Percentiles rank a stretch among this genome's conserved stretches.
Conservation (phyloP, 2,113 vertebrate genomes). For the Neotragus pygmaeus region DNA sequence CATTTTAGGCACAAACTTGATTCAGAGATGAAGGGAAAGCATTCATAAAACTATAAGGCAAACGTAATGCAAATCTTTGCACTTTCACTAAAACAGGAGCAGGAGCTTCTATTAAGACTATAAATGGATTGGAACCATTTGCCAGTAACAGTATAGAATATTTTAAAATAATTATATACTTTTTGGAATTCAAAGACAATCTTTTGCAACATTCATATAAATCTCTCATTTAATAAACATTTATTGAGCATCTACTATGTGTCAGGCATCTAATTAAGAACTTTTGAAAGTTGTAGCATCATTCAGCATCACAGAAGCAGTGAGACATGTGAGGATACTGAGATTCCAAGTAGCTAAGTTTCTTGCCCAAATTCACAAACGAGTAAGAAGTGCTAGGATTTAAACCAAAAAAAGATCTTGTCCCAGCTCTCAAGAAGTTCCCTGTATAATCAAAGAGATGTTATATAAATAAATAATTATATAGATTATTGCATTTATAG, state of each 20-base stretch:
- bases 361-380: background rate
- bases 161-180: background rate
- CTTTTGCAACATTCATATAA: background rate
- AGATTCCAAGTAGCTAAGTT: background rate
- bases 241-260: background rate
- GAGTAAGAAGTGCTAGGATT: background rate
- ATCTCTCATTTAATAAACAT: background rate
- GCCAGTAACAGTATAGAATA: background rate
- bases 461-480: conserved; percentile 3
- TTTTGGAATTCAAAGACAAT: background rate
- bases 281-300: background rate
- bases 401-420: background rate
- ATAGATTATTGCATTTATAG: background rate
- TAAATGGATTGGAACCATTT: background rate
- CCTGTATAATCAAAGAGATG: background rate
- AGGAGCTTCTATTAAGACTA: background rate
- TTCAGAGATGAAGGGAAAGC: background rate
- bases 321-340: background rate
- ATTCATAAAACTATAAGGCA: background rate
- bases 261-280: background rate
- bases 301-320: background rate
- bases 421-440: background rate
- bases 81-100: background rate
- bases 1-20: background rate
- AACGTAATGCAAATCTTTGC: background rate